These are phyloP conservation scores for Holacanthella duospinosa DNA, from an alignment of 2,888 invertebrate species.

Conservation along the genomic window DNA sequence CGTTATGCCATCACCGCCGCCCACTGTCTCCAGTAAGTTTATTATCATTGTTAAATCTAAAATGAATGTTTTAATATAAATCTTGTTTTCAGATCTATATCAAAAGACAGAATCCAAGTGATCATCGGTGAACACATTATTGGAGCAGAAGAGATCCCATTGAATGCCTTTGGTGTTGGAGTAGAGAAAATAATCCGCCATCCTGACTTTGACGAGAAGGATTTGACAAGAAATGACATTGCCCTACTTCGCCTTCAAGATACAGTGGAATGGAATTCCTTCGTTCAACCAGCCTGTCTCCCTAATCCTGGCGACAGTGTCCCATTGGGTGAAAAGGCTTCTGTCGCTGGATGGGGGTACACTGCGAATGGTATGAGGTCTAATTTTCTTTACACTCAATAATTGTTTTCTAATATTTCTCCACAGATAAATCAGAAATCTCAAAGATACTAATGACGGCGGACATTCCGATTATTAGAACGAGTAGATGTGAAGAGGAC, in stretches of 20 bases:
- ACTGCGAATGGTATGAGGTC: slow-evolving; percentile 4
- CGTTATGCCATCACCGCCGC: not conserved
- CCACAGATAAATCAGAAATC: not conserved
- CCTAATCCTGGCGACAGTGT: slow-evolving; percentile 13
- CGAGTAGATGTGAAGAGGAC: not conserved
- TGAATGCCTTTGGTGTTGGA: slow-evolving; percentile 7
- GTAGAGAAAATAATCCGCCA: slow-evolving; percentile 20
- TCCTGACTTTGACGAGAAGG: slow-evolving; percentile 16
- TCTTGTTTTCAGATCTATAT: not conserved
- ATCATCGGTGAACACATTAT: slow-evolving; percentile 17
- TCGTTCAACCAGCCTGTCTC: slow-evolving; percentile 23
- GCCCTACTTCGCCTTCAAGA: slow-evolving; percentile 21
- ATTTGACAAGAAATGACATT: slow-evolving; percentile 21
- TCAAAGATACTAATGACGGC: slow-evolving; percentile 7
- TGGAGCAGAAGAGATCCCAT: slow-evolving; percentile 3
- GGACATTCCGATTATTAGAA: slow-evolving; percentile 7
- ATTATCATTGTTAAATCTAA: not conserved
- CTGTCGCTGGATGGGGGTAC: slow-evolving; percentile 28
- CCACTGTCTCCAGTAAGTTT: slow-evolving; percentile 2
- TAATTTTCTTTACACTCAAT: not conserved
- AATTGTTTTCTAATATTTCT: too few relatives aligned
- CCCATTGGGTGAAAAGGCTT: slow-evolving; percentile 4
- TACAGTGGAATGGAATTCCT: slow-evolving; percentile 15
- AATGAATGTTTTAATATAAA: not conserved
- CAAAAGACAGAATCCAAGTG: slow-evolving; percentile 13